Base-by-base conservation (phyloP, 2,797 vertebrate genomes). In the Huso huso region DNA sequence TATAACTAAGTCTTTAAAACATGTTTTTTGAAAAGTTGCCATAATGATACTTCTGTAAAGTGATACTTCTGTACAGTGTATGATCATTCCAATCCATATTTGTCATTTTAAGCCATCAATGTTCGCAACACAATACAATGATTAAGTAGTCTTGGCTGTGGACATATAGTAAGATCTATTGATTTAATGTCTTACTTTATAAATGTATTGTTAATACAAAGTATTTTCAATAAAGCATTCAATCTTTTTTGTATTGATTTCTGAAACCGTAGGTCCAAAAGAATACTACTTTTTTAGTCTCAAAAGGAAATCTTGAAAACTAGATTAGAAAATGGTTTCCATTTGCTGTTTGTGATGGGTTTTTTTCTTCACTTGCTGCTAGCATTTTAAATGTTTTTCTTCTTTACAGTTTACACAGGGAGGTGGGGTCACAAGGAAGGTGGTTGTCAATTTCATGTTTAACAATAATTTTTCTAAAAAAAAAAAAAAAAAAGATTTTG, bases 181-280 rank as follows among this genome's bases (percentile, higher is more conserved):
- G 55, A 58, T 58, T 58, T 58, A 11, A 11, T 58, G 55, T 58
- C 55, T 1, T 58, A 58, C 55, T 58, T 58, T 58, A 58, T 58
- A 58, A 58, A 58, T 58, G 55, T 58, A 58, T 13, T 58, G 55
- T 58, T 15, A 15, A 58, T 58, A 58, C 55, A 58, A 58, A 58
- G 55, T 58, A 58, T 58, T 58, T 58, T 58, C 55, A n/a, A 58
- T 58, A 58, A 10, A 58, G 55, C 55, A 58, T 13, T 58, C 55
- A 58, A 58, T 58, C 55, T 58, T 13, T 15, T 58, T 58, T 58
- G 12, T 58, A 58, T 58, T 58, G 55, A 58, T 58, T 58, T 58
- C 10, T 4, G 15, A 58, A 58, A 58, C 55, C n/a, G 12, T 58
- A 58, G 55, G n/a, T 58, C 55, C 12, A 58, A n/a, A 15, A 58